Evolutionary conservation across 1,140 invertebrate species (phyloP).

Genomic region (Drosophila aff.): DNA sequence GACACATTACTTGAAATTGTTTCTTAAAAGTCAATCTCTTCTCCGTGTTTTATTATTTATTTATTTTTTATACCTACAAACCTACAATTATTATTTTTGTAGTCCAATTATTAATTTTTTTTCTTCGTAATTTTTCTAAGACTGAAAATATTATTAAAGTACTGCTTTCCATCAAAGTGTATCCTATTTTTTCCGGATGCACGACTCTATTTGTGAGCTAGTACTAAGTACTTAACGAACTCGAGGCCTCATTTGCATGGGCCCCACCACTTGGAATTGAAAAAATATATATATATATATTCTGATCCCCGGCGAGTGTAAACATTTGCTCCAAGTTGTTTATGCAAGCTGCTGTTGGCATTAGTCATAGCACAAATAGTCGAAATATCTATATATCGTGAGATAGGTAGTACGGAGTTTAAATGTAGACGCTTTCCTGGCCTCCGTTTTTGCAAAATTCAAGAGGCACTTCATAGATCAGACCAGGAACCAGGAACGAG

Average conservation of each 20-base stretch:
- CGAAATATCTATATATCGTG: slow-evolving; percentile 1
- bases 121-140: too few relatives aligned
- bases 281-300: slow-evolving; percentile 32
- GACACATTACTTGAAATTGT: too few relatives aligned
- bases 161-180: neutral
- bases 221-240: slow-evolving; percentile 41
- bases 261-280: slow-evolving; percentile 51
- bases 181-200: neutral
- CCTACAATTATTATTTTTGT: neutral
- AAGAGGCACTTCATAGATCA: slow-evolving; percentile 3
- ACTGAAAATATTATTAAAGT: neutral
- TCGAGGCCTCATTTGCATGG: slow-evolving; percentile 57
- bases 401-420: slow-evolving; percentile 6
- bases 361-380: slow-evolving; percentile 40
- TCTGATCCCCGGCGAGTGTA: slow-evolving; percentile 37
- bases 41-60: too few relatives aligned
- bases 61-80: too few relatives aligned
- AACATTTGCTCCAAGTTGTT: slow-evolving; percentile 51
- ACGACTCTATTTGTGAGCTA: slow-evolving; percentile 9
- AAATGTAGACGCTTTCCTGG: neutral
- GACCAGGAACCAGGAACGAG: slow-evolving; percentile 1
- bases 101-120: neutral
- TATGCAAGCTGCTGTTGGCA: slow-evolving; percentile 52
- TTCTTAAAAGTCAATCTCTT: too few relatives aligned
- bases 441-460: neutral